Base-by-base conservation (phyloP, 2,797 vertebrate species). In the Carduelis carduelis region DNA sequence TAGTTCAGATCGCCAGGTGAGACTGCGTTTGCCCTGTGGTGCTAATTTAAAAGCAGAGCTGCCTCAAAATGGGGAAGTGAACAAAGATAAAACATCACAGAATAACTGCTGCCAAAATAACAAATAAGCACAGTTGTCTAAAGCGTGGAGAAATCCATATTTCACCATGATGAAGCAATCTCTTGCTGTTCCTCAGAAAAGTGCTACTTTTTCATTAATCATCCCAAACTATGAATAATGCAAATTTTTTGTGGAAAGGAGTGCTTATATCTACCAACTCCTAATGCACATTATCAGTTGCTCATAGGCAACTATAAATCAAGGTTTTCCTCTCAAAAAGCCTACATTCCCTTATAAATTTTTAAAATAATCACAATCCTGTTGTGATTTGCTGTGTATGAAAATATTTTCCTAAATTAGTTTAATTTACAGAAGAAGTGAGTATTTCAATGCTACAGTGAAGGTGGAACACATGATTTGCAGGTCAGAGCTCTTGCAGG, bases 41-140 rank as follows among this genome's bases (percentile, higher is more conserved):
- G 86, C 83, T 76, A 44, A 88, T 88, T 96, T 93, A 88, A 81
- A 95, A 95, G 69, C 85, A 28, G 18, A 82, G 61, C 72, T 94
- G 55, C 72, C 60, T 86, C 3, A 6, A 80, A 90, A 6, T 59
- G 43, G 59, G 78, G 91, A 80, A 83, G 66, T 72, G 85, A 96
- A 81, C 59, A 65, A 47, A 94, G 61, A 52, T 83, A 72, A 89
- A 93, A 52, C 55, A 77, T n/a, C 61, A 11, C 27, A 18, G 70
- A 55, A 26, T 52, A 72, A 39, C 43, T 71, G 47, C 82, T 81
- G 76, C 87, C 77, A 83, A 83, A 93, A 72, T 75, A 75, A 86
- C 65, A 93, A 84, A 35, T 50, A 87, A 57, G 43, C 75, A 34
- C n/a, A 14, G 32, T 75, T 87, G 49, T 76, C 91, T 70, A 22